Conservation (phyloP, 2,888 invertebrate genomes). For the Cephalotes varians region DNA sequence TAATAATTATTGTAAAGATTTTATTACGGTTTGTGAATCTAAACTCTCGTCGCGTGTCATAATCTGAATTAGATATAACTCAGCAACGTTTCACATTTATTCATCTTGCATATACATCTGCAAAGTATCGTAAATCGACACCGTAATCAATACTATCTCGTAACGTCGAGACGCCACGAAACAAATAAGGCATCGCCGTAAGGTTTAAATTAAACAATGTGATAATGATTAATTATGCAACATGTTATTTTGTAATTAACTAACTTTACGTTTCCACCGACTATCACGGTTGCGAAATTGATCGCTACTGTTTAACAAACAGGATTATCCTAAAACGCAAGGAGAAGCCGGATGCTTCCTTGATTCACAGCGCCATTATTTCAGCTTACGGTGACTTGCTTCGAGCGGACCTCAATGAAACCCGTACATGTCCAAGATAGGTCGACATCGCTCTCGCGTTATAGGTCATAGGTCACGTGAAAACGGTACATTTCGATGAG, state of each 20-base stretch:
- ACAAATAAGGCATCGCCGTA: neutral
- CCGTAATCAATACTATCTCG: neutral
- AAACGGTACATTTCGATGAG: conserved; percentile 30
- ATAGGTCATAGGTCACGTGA: conserved; percentile 56
- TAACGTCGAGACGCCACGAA: neutral
- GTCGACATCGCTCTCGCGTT: conserved; percentile 42
- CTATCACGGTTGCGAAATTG: neutral
- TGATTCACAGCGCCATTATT: conserved; percentile 40
- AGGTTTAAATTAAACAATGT: neutral
- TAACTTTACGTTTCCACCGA: neutral
- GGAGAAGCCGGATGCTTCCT: conserved; percentile 7
- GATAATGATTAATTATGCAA: neutral
- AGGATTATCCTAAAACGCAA: conserved; percentile 33
- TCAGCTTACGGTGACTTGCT: conserved; percentile 40
- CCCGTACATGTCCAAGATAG: conserved; percentile 16
- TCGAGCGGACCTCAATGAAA: conserved; percentile 19
- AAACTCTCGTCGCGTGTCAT: neutral
- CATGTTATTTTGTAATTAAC: neutral
- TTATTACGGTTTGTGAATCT: neutral
- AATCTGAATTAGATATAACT: neutral
- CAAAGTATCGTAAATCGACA: neutral
- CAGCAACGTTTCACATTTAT: neutral
- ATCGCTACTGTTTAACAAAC: conserved; percentile 19
- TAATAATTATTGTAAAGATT: neutral
- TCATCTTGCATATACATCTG: neutral